Evolutionary conservation across 2,888 invertebrate genomes (phyloP).

Genomic region (Tubiluchus corallicola): DNA sequence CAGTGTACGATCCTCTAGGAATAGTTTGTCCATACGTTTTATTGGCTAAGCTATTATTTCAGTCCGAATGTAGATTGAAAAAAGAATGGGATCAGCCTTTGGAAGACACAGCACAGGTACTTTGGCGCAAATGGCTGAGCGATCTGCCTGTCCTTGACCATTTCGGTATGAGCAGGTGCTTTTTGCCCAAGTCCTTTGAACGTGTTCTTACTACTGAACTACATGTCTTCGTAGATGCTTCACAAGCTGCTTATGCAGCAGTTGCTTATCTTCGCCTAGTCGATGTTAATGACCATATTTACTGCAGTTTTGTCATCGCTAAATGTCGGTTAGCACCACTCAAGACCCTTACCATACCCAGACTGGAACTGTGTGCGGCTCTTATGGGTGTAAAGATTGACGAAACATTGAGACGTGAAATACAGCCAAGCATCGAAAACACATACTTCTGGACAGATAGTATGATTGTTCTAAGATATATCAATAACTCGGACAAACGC

Average conservation of each 20-base stretch:
- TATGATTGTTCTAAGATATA: slow-evolving; percentile 4
- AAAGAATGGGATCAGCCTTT: slow-evolving; percentile 10
- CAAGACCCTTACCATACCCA: slow-evolving; percentile 7
- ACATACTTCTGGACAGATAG: slow-evolving; percentile 6
- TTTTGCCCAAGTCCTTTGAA: too few species aligned
- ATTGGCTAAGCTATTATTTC: slow-evolving; percentile 9
- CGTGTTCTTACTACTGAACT: background rate
- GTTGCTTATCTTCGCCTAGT: slow-evolving; percentile 7
- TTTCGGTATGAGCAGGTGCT: slow-evolving; percentile 2
- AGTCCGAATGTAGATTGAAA: slow-evolving; percentile 4
- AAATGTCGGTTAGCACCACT: slow-evolving; percentile 7
- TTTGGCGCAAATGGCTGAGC: background rate
- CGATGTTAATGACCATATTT: slow-evolving; percentile 1
- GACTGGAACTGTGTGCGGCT: slow-evolving; percentile 9
- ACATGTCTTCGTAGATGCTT: slow-evolving; percentile 8
- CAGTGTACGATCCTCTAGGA: slow-evolving; percentile 9
- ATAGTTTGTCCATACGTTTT: slow-evolving; percentile 6
- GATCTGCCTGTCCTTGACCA: background rate
- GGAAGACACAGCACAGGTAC: background rate
- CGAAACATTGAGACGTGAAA: background rate
- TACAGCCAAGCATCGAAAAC: background rate
- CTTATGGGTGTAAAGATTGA: slow-evolving; percentile 7
- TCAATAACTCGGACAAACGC: slow-evolving; percentile 1
- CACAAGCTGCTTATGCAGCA: slow-evolving; percentile 2
- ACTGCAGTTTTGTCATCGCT: slow-evolving; percentile 6